Conservation (phyloP, 2,797 vertebrate species). For the Hippoglossus hippoglossus region DNA sequence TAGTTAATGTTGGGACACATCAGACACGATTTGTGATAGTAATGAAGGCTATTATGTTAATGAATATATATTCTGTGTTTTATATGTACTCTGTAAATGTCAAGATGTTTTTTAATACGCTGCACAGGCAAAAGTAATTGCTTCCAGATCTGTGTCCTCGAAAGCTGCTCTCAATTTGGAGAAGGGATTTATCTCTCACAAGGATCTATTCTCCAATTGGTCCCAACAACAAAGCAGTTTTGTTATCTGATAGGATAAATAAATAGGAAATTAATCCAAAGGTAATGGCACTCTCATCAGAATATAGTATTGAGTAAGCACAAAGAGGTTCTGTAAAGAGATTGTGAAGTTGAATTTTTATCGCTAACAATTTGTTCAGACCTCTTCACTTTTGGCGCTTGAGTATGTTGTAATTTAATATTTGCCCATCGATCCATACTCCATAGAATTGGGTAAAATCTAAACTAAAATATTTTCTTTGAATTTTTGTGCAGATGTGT, state of each 20-base stretch:
- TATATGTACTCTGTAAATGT: slow-evolving; percentile 41
- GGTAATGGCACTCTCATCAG: slow-evolving; percentile 29
- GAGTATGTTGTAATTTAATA: too few relatives aligned
- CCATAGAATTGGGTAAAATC: too few relatives aligned
- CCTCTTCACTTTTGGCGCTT: not conserved
- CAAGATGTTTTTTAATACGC: slow-evolving; percentile 29
- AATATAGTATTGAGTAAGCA: not conserved
- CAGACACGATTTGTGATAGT: slow-evolving; percentile 10
- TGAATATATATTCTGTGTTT: slow-evolving; percentile 48
- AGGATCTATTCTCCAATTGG: slow-evolving; percentile 31
- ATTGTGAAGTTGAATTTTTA: not conserved
- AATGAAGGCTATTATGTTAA: slow-evolving; percentile 51
- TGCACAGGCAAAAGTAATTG: slow-evolving; percentile 67
- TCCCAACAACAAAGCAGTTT: slow-evolving; percentile 12
- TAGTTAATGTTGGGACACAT: slow-evolving; percentile 30
- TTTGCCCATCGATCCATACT: too few relatives aligned
- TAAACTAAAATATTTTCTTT: not conserved
- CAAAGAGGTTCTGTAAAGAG: not conserved
- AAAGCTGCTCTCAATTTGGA: slow-evolving; percentile 72
- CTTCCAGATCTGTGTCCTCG: slow-evolving; percentile 73
- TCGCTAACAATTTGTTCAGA: not conserved
- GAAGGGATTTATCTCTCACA: slow-evolving; percentile 50
- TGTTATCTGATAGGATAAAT: slow-evolving; percentile 38
- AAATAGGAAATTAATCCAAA: slow-evolving; percentile 22
- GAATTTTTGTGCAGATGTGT: too few relatives aligned